A percentile compares a stretch with the other conserved stretches of the same genome.
Evolutionary conservation across 2,888 invertebrate species (phyloP).

Genomic region (Drosophila ezoana): DNA sequence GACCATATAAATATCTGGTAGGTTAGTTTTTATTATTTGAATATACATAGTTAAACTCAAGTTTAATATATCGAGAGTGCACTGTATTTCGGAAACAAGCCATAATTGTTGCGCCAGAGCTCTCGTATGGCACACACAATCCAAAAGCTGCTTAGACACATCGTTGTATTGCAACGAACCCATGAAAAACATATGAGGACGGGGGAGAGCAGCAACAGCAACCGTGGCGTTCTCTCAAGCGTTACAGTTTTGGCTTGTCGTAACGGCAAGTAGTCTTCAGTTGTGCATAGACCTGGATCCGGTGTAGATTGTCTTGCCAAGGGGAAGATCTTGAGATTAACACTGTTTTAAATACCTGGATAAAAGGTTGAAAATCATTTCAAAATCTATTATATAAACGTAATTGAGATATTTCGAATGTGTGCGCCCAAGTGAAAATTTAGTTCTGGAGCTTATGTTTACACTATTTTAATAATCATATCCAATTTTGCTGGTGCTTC

Average conservation of each 20-base stretch:
- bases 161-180: constrained; percentile 41
- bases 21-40: no score
- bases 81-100: constrained; percentile 24
- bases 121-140: constrained; percentile 39
- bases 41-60: no score
- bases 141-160: constrained; percentile 27
- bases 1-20: no score
- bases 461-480: constrained; percentile 6
- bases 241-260: constrained; percentile 73
- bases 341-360: not conserved
- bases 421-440: not conserved
- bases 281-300: constrained; percentile 66
- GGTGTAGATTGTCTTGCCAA: constrained; percentile 41
- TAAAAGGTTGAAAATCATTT: constrained; percentile 4
- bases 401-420: not conserved
- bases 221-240: constrained; percentile 72
- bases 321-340: constrained; percentile 20
- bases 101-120: constrained; percentile 54
- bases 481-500: constrained; percentile 8
- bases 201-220: constrained; percentile 17
- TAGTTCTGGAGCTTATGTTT: not conserved
- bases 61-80: not conserved
- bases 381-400: not conserved
- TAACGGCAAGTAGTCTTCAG: constrained; percentile 76
- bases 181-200: constrained; percentile 21